Conservation (phyloP, 2,888 invertebrate species). For the Sicus ferrugineus region DNA sequence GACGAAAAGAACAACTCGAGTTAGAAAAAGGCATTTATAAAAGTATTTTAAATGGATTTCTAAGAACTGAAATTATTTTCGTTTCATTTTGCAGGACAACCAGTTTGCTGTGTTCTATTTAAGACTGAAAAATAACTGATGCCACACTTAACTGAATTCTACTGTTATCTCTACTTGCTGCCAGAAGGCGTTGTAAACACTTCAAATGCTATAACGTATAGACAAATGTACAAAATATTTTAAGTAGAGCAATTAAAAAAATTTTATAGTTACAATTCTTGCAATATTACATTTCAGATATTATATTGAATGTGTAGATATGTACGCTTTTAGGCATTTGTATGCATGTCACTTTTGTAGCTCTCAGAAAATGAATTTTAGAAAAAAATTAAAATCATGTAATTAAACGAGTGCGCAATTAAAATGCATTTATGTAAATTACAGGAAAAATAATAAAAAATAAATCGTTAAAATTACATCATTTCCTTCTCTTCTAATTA, state of each 20-base stretch:
- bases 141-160: background rate
- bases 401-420: too few relatives aligned
- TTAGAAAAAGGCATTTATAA: background rate
- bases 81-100: background rate
- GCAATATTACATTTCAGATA: slow-evolving; percentile 10
- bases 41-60: too few relatives aligned
- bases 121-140: slow-evolving; percentile 3
- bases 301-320: background rate
- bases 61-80: background rate
- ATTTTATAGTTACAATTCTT: slow-evolving; percentile 6
- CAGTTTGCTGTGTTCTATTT: background rate
- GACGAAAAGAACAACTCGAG: too few relatives aligned
- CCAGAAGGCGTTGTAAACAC: background rate
- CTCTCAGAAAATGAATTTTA: too few relatives aligned
- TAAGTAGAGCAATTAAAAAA: slow-evolving; percentile 31
- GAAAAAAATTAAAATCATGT: too few relatives aligned
- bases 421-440: background rate
- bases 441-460: background rate
- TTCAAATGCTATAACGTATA: background rate
- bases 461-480: too few relatives aligned
- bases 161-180: background rate
- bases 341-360: background rate
- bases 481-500: too few relatives aligned
- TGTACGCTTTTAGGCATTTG: background rate
- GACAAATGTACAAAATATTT: slow-evolving; percentile 30